Base-by-base conservation (phyloP, 2,797 vertebrate species). In the Siniperca obscura region DNA sequence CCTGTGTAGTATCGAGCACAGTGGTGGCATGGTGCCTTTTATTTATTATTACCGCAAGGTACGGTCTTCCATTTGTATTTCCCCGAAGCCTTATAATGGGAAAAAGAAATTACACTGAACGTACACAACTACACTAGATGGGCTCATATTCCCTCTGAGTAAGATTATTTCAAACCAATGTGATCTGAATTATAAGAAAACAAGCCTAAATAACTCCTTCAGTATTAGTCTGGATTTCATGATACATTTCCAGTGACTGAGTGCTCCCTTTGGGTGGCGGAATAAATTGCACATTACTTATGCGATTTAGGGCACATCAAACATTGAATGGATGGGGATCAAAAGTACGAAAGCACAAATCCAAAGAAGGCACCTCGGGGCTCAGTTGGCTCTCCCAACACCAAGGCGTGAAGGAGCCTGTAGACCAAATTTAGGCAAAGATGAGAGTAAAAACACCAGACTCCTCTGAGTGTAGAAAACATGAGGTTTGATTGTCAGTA, bases 61-160 rank as follows among this genome's bases (percentile, higher is more conserved):
- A 92, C 91, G 92, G 95, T 95, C 95, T 95, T 95, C 95, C 95
- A 95, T 94, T 95, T 94, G 90, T 94, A 93, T 91, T 94, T 94
- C 90, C 92, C 91, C 85, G 89, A 95, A 95, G 95, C 95, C 94
- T 95, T 95, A 95, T 82, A 89, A 90, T 89, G 88, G 91, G 87
- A 82, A 87, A 84, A 77, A 87, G 46, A 86, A 90, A 90, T 84
- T 86, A 82, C 86, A 85, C 85, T 87, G 84, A 92, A 91, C 85
- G 64, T 84, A 85, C 73, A 77, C 67, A 72, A 85, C 84, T 77
- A 86, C 84, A 90, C 86, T 75, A 80, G 73, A 90, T 77, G 67
- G 84, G 86, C 88, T 87, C 91, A 85, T 85, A 77, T 87, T 87
- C 83, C 82, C 78, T 89, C 85, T 72, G 80, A 88, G 87, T 84